These are phyloP conservation scores for Smutsia gigantea DNA, from an alignment of 2,797 vertebrate species.

Conservation along the genomic window DNA sequence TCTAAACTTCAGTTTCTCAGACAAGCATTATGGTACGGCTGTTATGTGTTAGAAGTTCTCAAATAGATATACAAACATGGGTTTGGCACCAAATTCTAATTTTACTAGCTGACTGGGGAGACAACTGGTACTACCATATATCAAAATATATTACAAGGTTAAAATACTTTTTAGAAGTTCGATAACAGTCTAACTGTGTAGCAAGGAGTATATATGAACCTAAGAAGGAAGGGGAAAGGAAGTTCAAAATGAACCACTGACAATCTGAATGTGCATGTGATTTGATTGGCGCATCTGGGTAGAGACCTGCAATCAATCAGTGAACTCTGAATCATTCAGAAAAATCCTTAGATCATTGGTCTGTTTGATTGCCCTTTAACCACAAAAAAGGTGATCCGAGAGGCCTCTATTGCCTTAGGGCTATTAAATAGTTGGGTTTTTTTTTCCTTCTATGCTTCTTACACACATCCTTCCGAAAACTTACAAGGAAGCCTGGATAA, in stretches of 20 bases:
- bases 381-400: slow-evolving; percentile 21
- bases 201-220: background rate
- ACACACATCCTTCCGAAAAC: background rate
- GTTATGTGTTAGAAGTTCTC: background rate
- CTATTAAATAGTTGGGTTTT: background rate
- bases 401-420: background rate
- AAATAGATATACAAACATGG: background rate
- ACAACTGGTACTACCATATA: background rate
- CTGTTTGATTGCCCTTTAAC: slow-evolving; percentile 24
- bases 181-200: background rate
- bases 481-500: slow-evolving; percentile 9
- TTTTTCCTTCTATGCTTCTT: background rate
- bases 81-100: slow-evolving; percentile 4
- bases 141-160: background rate
- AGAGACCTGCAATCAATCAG: background rate
- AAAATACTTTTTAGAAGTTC: slow-evolving; percentile 24
- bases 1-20: slow-evolving; percentile 43
- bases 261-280: background rate
- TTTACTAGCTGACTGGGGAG: background rate
- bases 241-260: background rate
- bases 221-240: background rate
- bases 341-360: slow-evolving; percentile 25
- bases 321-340: background rate
- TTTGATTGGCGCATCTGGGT: background rate
- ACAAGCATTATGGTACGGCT: background rate